Conservation (phyloP, 2,888 invertebrate species). For the Ganaspis brasiliensis region DNA sequence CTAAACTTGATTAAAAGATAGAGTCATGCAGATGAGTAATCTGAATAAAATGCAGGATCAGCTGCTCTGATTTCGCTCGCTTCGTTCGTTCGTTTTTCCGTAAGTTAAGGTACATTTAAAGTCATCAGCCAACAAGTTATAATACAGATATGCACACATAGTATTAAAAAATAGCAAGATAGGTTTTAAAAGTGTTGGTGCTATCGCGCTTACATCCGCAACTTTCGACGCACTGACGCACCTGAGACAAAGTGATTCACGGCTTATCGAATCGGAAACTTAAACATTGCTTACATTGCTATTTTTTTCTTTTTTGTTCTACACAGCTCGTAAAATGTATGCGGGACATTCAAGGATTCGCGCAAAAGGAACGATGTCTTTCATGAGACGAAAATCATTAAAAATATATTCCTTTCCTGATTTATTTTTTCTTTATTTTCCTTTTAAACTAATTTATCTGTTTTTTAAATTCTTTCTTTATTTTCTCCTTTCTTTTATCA, state of each 20-base stretch:
- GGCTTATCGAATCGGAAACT: conserved; percentile 42
- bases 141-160: background rate
- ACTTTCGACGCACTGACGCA: conserved; percentile 36
- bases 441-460: no score
- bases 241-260: conserved; percentile 42
- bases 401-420: background rate
- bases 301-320: conserved; percentile 26
- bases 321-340: conserved; percentile 26
- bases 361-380: background rate
- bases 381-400: background rate
- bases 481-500: no score
- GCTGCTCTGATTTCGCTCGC: conserved; percentile 36
- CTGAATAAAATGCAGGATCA: conserved; percentile 38
- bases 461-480: no score
- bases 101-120: conserved; percentile 15
- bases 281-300: conserved; percentile 37
- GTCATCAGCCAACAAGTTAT: conserved; percentile 7
- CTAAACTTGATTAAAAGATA: conserved; percentile 31
- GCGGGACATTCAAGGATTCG: conserved; percentile 37
- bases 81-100: conserved; percentile 1
- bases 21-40: conserved; percentile 40
- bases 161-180: conserved; percentile 4
- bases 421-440: no score
- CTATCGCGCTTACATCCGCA: conserved; percentile 41
- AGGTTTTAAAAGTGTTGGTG: conserved; percentile 22